A percentile compares a stretch with the other conserved stretches of the same genome.
These are phyloP conservation scores for Micrasema longulum DNA, from an alignment of 1,140 invertebrate genomes.

Conservation along the genomic window DNA sequence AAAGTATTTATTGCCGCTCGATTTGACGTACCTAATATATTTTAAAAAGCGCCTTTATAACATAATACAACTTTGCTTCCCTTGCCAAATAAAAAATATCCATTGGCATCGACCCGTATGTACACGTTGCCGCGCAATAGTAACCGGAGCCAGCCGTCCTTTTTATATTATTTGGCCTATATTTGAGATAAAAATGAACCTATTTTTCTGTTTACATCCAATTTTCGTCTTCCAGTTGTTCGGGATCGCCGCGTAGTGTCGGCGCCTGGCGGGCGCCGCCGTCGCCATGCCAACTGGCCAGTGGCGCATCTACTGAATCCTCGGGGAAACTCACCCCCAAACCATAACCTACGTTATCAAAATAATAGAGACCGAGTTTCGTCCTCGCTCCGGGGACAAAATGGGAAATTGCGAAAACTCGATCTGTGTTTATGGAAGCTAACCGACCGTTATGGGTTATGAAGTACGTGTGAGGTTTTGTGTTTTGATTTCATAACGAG, in stretches of 20 bases:
- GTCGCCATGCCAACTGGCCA: constrained; percentile 44
- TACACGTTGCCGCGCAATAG: no score
- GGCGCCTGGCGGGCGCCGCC: constrained; percentile 40
- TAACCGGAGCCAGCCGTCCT: no score
- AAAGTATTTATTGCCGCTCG: no score
- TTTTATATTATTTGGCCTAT: no score
- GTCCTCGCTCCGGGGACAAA: not conserved
- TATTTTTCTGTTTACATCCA: not conserved
- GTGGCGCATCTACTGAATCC: constrained; percentile 33
- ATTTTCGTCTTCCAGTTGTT: constrained; percentile 16
- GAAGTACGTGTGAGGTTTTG: constrained; percentile 9
- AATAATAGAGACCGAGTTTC: constrained; percentile 26
- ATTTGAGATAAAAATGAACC: no score
- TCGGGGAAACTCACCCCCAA: not conserved
- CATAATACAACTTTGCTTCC: no score
- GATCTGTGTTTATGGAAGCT: not conserved
- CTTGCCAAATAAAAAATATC: no score
- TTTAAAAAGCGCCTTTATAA: no score
- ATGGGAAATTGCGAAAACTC: constrained; percentile 11
- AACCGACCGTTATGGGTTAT: not conserved
- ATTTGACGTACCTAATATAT: no score
- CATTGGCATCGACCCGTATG: no score
- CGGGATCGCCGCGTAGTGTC: constrained; percentile 1
- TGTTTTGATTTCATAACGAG: constrained; percentile 3
- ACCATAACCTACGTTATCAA: constrained; percentile 3